Conservation (phyloP, 2,888 invertebrate species). For the Alsophila aescularia region DNA sequence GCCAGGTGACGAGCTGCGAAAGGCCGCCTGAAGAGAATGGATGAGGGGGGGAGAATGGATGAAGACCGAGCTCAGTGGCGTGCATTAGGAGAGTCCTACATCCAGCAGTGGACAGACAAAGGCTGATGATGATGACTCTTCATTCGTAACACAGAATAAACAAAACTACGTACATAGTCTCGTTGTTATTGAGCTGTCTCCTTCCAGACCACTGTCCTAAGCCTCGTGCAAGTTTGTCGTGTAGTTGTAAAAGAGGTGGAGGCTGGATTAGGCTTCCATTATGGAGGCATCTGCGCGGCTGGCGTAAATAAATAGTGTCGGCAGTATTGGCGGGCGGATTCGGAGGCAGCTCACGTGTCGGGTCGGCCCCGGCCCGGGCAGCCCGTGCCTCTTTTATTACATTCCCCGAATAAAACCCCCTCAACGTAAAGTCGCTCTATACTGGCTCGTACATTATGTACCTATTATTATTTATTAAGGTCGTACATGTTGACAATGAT, state of each 20-base stretch:
- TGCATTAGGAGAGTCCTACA: no score
- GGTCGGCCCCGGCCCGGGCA: conserved; percentile 52
- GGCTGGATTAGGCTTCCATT: conserved; percentile 55
- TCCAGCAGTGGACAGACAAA: no score
- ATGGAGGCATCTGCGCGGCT: conserved; percentile 54
- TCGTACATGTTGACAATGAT: conserved; percentile 26
- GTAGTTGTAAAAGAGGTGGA: conserved; percentile 32
- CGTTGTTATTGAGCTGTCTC: not conserved
- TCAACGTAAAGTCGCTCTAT: conserved; percentile 54
- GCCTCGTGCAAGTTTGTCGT: conserved; percentile 6
- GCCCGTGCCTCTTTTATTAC: conserved; percentile 74
- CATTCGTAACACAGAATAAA: no score
- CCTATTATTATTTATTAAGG: conserved; percentile 42
- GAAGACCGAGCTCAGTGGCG: no score
- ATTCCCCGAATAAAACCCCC: conserved; percentile 71
- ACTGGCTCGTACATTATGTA: conserved; percentile 42
- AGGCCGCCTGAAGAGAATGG: no score
- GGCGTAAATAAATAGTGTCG: conserved; percentile 65
- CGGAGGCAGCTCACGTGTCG: conserved; percentile 69
- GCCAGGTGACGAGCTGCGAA: no score
- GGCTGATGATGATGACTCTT: no score
- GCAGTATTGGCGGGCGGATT: conserved; percentile 55
- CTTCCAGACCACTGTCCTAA: conserved; percentile 2
- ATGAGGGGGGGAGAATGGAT: no score
- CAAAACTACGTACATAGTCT: no score